A percentile compares a stretch with the other conserved stretches of the same genome.
These are phyloP conservation scores for Periparus ater DNA, from an alignment of 2,797 vertebrate species.

Conservation along the genomic window DNA sequence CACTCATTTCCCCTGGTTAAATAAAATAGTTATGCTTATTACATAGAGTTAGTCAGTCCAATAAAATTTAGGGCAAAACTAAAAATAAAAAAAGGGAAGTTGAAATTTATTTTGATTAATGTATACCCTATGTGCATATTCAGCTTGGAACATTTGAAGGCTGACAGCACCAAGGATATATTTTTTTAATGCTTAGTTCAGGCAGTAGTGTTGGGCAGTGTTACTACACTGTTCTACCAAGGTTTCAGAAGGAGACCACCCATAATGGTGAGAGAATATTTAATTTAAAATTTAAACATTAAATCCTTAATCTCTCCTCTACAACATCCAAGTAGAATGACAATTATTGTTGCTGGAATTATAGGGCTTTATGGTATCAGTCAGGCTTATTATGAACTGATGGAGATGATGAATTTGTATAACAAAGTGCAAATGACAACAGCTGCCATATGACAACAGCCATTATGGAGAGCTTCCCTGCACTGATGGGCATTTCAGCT, in stretches of 20 bases:
- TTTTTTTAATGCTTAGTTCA: not conserved
- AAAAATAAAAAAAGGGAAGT: constrained; percentile 29
- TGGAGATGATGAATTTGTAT: constrained; percentile 9
- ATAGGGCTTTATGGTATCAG: not conserved
- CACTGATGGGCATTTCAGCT: not conserved
- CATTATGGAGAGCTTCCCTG: not conserved
- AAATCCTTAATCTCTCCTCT: constrained; percentile 33
- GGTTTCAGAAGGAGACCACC: constrained; percentile 48
- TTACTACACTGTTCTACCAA: not conserved
- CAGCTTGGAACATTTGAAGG: not conserved
- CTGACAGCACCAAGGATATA: not conserved
- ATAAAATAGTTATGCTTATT: constrained; percentile 65
- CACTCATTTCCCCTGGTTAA: constrained; percentile 55
- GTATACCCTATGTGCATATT: not conserved
- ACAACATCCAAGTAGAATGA: not conserved
- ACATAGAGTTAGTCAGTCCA: not conserved
- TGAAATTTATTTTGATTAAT: constrained; percentile 15
- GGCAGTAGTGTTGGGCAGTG: not conserved
- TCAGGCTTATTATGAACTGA: not conserved
- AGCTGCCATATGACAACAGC: not conserved
- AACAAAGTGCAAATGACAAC: constrained; percentile 27
- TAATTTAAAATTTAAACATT: constrained; percentile 34
- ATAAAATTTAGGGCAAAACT: constrained; percentile 28
- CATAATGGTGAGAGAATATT: constrained; percentile 40
- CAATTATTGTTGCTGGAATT: not conserved